Evolutionary conservation across 2,888 invertebrate species (phyloP).

Genomic region (Brachyptera putata): DNA sequence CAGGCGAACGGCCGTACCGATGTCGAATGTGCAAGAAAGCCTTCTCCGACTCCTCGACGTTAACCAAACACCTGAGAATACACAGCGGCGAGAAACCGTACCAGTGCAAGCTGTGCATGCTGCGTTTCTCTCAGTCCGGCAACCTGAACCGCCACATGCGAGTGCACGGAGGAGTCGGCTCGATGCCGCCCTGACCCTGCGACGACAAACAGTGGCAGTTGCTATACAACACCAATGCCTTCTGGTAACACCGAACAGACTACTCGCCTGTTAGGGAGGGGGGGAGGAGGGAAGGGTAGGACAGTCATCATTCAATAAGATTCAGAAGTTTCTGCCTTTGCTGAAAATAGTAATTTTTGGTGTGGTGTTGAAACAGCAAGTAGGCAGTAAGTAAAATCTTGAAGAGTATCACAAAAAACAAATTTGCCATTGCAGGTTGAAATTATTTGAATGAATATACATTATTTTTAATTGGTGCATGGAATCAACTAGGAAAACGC

Average conservation of each 20-base stretch:
- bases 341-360: no score
- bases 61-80: constrained; percentile 94
- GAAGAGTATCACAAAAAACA: no score
- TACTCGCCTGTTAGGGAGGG: no score
- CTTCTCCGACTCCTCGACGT: constrained; percentile 96
- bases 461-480: no score
- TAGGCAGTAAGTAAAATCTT: no score
- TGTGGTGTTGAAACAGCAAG: no score
- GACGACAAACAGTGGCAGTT: constrained; percentile 28
- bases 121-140: constrained; percentile 96
- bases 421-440: no score
- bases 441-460: no score
- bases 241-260: constrained; percentile 26
- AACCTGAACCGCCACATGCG: constrained; percentile 99
- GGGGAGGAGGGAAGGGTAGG: no score
- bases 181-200: constrained; percentile 28
- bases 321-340: no score
- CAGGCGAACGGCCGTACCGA: constrained; percentile 89
- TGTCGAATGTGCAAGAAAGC: constrained; percentile 97
- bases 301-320: no score
- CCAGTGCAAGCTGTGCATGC: constrained; percentile 92
- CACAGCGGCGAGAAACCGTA: constrained; percentile 93
- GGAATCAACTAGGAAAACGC: no score
- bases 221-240: constrained; percentile 22
- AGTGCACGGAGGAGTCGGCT: constrained; percentile 69